phyloP scores from a whole-genome alignment of 2,888 invertebrate genomes.

The Geophilus truncorum region DNA sequence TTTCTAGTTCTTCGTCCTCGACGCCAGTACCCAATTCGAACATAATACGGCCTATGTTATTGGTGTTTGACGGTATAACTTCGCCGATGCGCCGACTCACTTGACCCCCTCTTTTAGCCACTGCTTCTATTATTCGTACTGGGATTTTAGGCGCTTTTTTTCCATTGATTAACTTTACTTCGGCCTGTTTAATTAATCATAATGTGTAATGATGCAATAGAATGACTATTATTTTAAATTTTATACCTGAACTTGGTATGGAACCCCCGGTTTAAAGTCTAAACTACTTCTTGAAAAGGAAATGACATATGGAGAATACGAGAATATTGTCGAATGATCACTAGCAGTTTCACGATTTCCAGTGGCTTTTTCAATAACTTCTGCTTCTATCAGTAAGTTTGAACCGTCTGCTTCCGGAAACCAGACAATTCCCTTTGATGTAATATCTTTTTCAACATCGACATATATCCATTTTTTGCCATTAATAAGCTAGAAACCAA shows the following conservation, averaged over 20 bases:
- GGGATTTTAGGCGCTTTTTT: no score
- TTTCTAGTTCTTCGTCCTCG: neutral
- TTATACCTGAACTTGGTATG: neutral
- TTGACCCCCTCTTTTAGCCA: no score
- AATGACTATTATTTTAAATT: neutral
- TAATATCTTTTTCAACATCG: neutral
- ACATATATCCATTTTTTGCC: neutral
- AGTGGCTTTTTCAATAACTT: neutral
- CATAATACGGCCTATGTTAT: neutral
- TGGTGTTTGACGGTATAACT: no score
- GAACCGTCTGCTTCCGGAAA: neutral
- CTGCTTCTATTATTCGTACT: no score
- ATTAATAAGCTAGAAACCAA: neutral
- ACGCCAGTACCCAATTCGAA: neutral
- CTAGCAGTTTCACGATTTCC: neutral
- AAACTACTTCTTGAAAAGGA: neutral
- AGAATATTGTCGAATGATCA: neutral
- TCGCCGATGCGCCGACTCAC: no score
- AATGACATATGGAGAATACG: neutral
- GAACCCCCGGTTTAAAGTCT: neutral
- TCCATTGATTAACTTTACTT: no score
- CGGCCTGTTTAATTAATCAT: neutral
- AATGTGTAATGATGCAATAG: neutral
- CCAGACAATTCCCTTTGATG: neutral
- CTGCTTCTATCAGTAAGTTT: neutral